Evolutionary conservation across 2,888 invertebrate genomes (phyloP).

Genomic region (Choreutis nemorana): DNA sequence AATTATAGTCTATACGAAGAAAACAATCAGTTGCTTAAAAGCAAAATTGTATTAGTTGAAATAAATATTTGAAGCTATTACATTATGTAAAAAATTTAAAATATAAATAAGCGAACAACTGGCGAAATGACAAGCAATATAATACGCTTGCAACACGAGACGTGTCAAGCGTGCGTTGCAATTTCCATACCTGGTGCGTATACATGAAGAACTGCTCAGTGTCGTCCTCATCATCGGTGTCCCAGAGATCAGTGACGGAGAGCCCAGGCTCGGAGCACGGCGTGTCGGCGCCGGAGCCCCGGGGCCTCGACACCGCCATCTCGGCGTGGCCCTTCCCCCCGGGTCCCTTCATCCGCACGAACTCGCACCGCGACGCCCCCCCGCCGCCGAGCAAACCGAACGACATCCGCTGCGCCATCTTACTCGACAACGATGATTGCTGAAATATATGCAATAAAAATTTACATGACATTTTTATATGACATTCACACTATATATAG

Average conservation of each 20-base stretch:
- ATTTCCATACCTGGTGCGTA: conserved; percentile 77
- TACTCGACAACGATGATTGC: conserved; percentile 92
- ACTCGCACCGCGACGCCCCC: conserved; percentile 92
- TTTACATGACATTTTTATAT: neutral
- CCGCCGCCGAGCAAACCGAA: conserved; percentile 86
- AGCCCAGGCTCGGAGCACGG: conserved; percentile 92
- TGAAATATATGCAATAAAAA: too few species aligned
- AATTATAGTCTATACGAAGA: too few species aligned
- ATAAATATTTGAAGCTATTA: too few species aligned
- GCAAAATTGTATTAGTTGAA: too few species aligned
- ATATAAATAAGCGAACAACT: too few species aligned
- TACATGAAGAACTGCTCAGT: conserved; percentile 85
- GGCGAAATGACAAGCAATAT: too few species aligned
- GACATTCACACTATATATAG: neutral
- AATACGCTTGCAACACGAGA: too few species aligned
- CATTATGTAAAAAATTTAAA: too few species aligned
- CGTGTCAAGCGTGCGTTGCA: too few species aligned
- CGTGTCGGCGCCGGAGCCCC: conserved; percentile 92
- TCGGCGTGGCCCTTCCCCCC: conserved; percentile 92
- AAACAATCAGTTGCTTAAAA: too few species aligned
- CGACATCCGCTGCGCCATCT: conserved; percentile 95
- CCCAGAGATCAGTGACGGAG: conserved; percentile 88
- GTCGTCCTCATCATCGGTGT: conserved; percentile 88
- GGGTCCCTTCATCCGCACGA: conserved; percentile 98
- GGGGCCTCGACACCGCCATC: conserved; percentile 95